phyloP scores from a whole-genome alignment of 2,113 vertebrate genomes.

The Anhinga anhinga region DNA sequence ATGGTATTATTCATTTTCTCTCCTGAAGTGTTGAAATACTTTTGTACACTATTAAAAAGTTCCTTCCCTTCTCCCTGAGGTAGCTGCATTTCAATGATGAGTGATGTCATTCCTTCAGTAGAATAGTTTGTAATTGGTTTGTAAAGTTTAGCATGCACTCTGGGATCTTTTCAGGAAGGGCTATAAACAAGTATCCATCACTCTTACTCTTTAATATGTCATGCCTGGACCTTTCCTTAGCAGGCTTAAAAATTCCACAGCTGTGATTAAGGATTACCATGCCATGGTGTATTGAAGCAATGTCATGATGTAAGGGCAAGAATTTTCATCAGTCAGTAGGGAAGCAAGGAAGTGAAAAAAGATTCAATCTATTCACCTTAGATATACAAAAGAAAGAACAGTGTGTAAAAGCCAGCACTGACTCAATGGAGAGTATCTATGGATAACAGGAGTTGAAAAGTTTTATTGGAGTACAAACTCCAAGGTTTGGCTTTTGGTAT shows the following conservation, averaged over 20 bases:
- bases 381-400: background rate
- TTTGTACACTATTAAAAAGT: background rate
- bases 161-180: background rate
- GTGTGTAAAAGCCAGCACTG: background rate
- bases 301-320: background rate
- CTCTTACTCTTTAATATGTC: background rate
- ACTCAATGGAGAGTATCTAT: background rate
- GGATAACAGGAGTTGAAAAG: background rate
- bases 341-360: background rate
- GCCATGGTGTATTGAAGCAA: background rate
- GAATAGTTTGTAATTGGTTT: background rate
- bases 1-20: slow-evolving; percentile 23
- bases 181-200: background rate
- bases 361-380: background rate
- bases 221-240: background rate
- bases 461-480: background rate
- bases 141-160: background rate
- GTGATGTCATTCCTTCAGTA: background rate
- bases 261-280: background rate
- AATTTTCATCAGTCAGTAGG: background rate
- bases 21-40: slow-evolving; percentile 13
- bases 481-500: background rate
- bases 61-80: background rate
- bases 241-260: background rate
- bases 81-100: background rate